Evolutionary conservation across 2,888 invertebrate species (phyloP).

Genomic region (Psylliodes chrysocephalus): DNA sequence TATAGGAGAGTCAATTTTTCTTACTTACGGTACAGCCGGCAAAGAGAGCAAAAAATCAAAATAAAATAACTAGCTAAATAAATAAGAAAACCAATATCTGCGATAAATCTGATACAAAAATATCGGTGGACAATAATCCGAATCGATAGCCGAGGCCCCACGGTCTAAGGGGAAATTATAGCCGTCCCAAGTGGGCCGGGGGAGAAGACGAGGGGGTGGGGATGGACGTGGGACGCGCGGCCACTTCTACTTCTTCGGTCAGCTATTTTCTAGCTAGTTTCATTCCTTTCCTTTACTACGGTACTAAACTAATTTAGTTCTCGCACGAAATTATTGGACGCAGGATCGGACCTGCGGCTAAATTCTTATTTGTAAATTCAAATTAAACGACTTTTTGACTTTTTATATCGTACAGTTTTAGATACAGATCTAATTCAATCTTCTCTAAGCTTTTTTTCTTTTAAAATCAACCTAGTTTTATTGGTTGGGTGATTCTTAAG

Average conservation of each 20-base stretch:
- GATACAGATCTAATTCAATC: not conserved
- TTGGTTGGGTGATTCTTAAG: too few relatives aligned
- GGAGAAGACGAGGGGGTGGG: not conserved
- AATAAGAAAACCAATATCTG: conserved; percentile 32
- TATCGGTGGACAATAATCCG: conserved; percentile 26
- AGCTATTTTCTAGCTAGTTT: conserved; percentile 21
- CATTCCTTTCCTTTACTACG: not conserved
- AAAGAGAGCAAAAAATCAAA: too few relatives aligned
- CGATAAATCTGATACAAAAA: conserved; percentile 24
- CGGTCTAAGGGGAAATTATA: conserved; percentile 32
- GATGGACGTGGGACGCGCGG: too few relatives aligned
- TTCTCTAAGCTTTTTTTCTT: too few relatives aligned
- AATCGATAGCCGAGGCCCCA: conserved; percentile 24
- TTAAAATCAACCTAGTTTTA: too few relatives aligned
- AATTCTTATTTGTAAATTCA: not conserved
- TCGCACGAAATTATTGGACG: conserved; percentile 4
- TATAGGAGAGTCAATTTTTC: too few relatives aligned
- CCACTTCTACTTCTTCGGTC: conserved; percentile 12
- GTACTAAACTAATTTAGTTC: conserved; percentile 17
- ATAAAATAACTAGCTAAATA: conserved; percentile 7
- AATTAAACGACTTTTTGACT: not conserved
- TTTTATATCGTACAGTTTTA: not conserved
- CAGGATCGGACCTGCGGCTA: not conserved
- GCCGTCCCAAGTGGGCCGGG: conserved; percentile 11
- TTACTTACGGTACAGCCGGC: too few relatives aligned